Conservation (phyloP, 2,888 invertebrate species). For the Molorchus minor region DNA sequence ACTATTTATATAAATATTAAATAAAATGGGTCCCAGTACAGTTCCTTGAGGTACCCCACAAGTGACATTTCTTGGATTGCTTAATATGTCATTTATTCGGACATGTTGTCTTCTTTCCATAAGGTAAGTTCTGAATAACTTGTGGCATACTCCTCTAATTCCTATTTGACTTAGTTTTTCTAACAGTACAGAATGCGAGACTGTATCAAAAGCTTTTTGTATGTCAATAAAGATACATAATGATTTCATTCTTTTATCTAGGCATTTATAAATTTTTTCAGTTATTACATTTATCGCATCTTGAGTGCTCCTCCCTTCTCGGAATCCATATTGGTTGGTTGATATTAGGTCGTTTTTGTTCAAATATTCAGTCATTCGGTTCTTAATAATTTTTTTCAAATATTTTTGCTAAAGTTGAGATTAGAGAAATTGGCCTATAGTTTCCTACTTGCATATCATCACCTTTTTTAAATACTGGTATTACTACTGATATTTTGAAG, state of each 20-base stretch:
- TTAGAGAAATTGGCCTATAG: neutral
- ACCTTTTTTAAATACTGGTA: neutral
- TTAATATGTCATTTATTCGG: neutral
- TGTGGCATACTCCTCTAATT: neutral
- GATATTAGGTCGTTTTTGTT: no score
- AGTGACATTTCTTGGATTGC: neutral
- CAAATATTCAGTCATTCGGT: neutral
- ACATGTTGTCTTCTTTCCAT: neutral
- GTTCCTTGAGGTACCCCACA: neutral
- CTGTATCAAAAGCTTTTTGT: neutral
- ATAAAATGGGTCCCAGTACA: neutral
- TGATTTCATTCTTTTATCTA: no score
- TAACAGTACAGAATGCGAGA: neutral
- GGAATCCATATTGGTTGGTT: neutral
- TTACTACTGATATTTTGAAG: neutral
- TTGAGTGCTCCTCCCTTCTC: neutral
- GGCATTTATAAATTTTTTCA: neutral
- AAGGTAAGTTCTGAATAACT: neutral
- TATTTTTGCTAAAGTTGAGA: neutral
- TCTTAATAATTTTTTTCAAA: no score
- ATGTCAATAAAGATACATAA: no score
- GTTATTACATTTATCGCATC: neutral
- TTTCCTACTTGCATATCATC: neutral
- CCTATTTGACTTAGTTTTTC: neutral
- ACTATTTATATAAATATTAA: neutral